Base-by-base conservation (phyloP, 1,140 invertebrate genomes). In the Limonius californicus region DNA sequence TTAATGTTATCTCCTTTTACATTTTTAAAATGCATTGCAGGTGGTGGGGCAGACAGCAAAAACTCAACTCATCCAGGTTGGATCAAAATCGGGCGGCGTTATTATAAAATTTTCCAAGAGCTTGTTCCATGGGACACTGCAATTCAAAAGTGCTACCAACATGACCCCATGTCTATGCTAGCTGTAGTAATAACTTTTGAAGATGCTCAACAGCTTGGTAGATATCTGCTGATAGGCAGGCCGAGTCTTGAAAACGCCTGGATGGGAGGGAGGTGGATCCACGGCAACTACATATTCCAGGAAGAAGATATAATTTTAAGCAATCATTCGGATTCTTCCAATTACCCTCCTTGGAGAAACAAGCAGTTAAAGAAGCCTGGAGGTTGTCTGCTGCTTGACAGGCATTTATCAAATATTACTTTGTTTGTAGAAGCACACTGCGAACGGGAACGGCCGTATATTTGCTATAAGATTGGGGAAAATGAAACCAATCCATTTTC, bases 201-300 rank as follows among this genome's bases (percentile, higher is more conserved):
- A 18, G 12, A 3, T 18, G 16, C n/a, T 3, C n/a, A 45, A 18
- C 2, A 6, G 2, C 16, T 45, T 4, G 42, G 42, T 3, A n/a
- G 42, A 45, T 45, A 45, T 45, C 42, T 45, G 4, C 14, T 45
- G 42, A 45, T 45, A 15, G 42, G 42, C 42, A 45, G 42, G 16
- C 42, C 42, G 2, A 45, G 42, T 45, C 14, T 45, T 4, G 42
- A 45, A 45, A 45, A 45, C 42, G 42, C 42, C 2, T 45, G 42
- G 42, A 45, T 45, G 4, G 42, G 42, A 4, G 42, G 4, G 4
- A 4, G 42, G 14, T 45, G 16, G n/a, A 3, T 3, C 3, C n/a
- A 2, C 42, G 2, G 2, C 4, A 2, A 15, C 2, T 15, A 3
- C 12, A 3, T 3, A 6, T 45, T 15, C 12, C 3, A 18, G 16